A percentile compares a stretch with the other conserved stretches of the same genome.
Conservation (phyloP, 2,113 vertebrate genomes). For the Elaphurus davidianus region DNA sequence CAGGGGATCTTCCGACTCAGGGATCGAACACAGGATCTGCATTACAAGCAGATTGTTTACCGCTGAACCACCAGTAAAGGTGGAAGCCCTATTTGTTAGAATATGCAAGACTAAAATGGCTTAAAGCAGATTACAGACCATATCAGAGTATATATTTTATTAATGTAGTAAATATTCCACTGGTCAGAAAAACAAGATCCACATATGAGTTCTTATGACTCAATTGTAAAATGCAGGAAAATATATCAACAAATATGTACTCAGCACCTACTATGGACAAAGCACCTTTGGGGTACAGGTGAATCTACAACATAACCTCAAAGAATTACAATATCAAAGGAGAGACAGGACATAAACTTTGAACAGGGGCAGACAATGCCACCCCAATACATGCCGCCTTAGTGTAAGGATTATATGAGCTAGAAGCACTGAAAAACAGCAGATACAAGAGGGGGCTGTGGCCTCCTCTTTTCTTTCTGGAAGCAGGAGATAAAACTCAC, state of each 20-base stretch:
- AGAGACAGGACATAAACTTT: not conserved
- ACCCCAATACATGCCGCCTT: not conserved
- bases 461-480: not conserved
- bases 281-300: not conserved
- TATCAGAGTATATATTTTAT: not conserved
- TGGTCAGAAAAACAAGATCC: conserved; percentile 3
- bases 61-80: not conserved
- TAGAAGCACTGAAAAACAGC: not conserved
- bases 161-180: not conserved
- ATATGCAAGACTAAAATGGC: not conserved
- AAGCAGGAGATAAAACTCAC: not conserved
- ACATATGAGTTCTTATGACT: not conserved
- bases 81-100: not conserved
- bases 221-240: not conserved
- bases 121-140: not conserved
- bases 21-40: not conserved
- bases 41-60: not conserved
- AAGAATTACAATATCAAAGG: not conserved
- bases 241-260: not conserved
- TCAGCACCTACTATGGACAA: not conserved
- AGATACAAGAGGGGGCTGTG: not conserved
- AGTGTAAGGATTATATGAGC: not conserved
- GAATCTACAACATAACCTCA: not conserved
- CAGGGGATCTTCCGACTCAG: not conserved
- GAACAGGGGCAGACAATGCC: not conserved